Evolutionary conservation across 2,797 vertebrate genomes (phyloP).

Genomic region (Lepidocolaptes lacrymiger): DNA sequence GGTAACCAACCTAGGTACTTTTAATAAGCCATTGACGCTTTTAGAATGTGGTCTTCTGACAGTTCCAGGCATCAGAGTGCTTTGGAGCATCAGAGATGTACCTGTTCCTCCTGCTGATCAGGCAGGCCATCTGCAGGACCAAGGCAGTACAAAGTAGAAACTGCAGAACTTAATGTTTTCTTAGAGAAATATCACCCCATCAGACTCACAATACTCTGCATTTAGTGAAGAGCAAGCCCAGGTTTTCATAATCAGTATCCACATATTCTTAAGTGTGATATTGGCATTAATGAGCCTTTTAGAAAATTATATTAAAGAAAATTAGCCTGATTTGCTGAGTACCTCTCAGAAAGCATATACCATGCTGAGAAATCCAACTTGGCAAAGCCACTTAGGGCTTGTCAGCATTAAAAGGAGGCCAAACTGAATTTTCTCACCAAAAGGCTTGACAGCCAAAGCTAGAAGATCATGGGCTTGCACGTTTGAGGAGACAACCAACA

Average conservation of each 20-base stretch:
- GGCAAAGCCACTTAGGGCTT: background rate
- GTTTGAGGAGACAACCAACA: background rate
- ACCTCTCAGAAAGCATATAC: fast-evolving
- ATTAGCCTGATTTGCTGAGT: background rate
- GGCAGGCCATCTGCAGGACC: background rate
- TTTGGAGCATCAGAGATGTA: background rate
- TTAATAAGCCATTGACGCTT: background rate
- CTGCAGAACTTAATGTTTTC: background rate
- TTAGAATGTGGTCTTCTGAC: background rate
- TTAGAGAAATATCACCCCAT: background rate
- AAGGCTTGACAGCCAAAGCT: background rate
- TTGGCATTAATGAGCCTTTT: background rate
- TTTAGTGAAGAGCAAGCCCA: background rate
- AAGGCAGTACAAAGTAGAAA: fast-evolving
- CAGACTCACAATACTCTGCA: background rate
- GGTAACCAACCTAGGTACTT: background rate
- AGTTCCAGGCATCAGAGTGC: background rate
- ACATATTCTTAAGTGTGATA: background rate
- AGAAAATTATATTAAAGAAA: background rate
- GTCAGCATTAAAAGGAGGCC: background rate
- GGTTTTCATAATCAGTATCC: background rate
- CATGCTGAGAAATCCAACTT: background rate
- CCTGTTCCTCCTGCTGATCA: background rate
- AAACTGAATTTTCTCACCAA: background rate
- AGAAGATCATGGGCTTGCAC: background rate